Conservation (phyloP, 2,888 invertebrate species). For the Lochmaea crataegi region DNA sequence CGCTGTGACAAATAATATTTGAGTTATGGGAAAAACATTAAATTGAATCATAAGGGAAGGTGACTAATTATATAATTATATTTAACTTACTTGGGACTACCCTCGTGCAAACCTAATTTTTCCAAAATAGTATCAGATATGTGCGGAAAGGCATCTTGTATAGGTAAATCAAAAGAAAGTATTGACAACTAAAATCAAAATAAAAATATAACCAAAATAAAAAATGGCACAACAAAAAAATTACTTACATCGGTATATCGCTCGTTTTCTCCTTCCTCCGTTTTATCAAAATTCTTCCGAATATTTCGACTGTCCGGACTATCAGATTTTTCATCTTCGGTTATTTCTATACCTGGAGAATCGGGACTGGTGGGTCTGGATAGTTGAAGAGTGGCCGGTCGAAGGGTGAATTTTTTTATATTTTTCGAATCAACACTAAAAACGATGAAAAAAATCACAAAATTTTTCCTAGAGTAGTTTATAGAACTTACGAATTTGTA, state of each 20-base stretch:
- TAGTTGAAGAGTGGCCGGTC: conserved; percentile 2
- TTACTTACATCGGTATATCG: conserved; percentile 14
- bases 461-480: not conserved
- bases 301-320: conserved; percentile 21
- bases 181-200: conserved; percentile 33
- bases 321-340: conserved; percentile 10
- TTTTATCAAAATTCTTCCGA: not conserved
- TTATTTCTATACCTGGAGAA: conserved; percentile 42
- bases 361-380: conserved; percentile 44
- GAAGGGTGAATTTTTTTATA: conserved; percentile 22
- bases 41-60: too few species aligned
- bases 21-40: too few species aligned
- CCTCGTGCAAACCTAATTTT: conserved; percentile 46
- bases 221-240: not conserved
- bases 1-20: too few species aligned
- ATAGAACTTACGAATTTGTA: conserved; percentile 9
- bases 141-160: conserved; percentile 43
- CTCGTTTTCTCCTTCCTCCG: conserved; percentile 2
- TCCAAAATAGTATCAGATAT: conserved; percentile 48
- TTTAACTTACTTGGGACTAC: conserved; percentile 45
- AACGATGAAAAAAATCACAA: conserved; percentile 17
- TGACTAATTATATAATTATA: not conserved
- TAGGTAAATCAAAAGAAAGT: conserved; percentile 38
- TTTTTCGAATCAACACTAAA: conserved; percentile 40
- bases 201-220: conserved; percentile 4